Conservation (phyloP, 2,797 vertebrate genomes). For the Acrossocheilus fasciatus region DNA sequence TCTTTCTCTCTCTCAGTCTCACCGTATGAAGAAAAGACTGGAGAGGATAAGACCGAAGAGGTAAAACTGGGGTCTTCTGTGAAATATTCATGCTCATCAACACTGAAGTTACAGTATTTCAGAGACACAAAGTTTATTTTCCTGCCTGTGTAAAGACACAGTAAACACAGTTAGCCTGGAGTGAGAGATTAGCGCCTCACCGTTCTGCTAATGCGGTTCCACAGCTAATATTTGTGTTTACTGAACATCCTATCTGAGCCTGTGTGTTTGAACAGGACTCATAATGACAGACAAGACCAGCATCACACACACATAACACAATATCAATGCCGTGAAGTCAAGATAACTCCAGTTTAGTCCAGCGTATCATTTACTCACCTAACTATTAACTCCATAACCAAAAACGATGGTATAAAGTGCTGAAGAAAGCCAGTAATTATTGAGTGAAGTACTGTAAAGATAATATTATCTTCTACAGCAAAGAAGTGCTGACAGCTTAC, state of each 20-base stretch:
- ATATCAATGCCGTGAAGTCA: background rate
- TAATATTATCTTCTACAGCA: background rate
- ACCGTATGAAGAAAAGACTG: background rate
- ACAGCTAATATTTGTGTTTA: constrained; percentile 41
- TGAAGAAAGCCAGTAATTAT: background rate
- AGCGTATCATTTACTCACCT: background rate
- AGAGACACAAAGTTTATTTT: constrained; percentile 17
- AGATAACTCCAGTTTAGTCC: background rate
- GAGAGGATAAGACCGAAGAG: background rate
- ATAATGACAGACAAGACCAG: constrained; percentile 19
- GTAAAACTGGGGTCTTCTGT: background rate
- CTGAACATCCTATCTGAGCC: constrained; percentile 34
- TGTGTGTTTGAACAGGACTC: constrained; percentile 35
- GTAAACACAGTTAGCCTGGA: constrained; percentile 14
- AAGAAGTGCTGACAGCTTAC: background rate
- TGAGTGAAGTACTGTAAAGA: background rate
- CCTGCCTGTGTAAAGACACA: background rate
- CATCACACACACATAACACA: background rate
- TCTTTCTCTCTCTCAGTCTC: constrained; percentile 4
- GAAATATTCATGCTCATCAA: background rate
- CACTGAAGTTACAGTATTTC: background rate
- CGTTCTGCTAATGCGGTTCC: constrained; percentile 9
- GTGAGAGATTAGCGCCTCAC: background rate
- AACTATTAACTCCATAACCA: background rate
- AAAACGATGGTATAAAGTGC: background rate